Percentiles rank a stretch among this genome's conserved stretches.
Evolutionary conservation across 64 coral and sea anemone genomes (phyloP).

Genomic region (Pachyseris speciosa): DNA sequence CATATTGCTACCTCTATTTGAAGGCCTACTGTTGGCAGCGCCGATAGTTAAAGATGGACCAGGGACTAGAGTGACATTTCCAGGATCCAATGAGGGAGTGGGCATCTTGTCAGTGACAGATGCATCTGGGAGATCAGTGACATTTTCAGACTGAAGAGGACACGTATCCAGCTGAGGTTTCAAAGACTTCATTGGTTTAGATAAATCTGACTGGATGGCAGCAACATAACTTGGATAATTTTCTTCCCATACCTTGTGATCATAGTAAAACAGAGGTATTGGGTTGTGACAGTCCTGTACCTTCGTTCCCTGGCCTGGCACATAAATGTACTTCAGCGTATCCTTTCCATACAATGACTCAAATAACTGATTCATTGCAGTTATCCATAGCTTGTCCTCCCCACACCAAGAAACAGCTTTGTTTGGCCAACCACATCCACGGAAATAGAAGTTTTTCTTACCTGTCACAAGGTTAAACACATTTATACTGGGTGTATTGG

Average conservation of each 20-base stretch:
- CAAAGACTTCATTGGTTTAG: background rate
- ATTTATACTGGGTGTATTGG: no score
- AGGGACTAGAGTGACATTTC: no score
- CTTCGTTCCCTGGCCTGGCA: background rate
- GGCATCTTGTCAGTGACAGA: no score
- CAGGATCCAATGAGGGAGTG: no score
- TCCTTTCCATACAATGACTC: constrained; percentile 34
- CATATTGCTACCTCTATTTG: no score
- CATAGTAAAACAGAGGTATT: background rate
- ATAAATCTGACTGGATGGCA: background rate
- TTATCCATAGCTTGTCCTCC: constrained; percentile 27
- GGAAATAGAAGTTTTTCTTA: constrained; percentile 21
- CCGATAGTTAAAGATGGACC: no score
- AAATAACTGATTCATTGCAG: constrained; percentile 27
- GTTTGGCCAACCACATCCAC: constrained; percentile 41
- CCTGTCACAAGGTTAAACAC: background rate
- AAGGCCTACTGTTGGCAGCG: no score
- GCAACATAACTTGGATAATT: background rate
- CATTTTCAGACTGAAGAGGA: no score
- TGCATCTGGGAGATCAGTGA: no score
- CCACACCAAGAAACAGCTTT: constrained; percentile 19
- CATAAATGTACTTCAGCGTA: background rate
- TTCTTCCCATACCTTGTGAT: constrained; percentile 28
- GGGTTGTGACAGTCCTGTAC: background rate
- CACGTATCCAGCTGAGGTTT: background rate